These are phyloP conservation scores for Tetheella fluctuosa DNA, from an alignment of 2,888 invertebrate species.

Conservation along the genomic window DNA sequence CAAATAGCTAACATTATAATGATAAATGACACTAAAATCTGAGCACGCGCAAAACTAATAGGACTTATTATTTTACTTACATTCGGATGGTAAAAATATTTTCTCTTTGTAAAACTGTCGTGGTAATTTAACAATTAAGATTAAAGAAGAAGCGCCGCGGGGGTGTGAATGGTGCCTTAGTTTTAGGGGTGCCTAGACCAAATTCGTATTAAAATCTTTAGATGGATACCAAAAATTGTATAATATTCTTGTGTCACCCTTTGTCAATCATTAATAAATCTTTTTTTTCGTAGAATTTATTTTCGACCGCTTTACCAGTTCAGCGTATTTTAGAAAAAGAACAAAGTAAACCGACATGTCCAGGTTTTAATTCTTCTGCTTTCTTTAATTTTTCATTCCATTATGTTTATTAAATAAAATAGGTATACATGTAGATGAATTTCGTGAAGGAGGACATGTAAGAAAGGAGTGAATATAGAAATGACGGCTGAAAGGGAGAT, in stretches of 20 bases:
- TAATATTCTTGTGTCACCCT: neutral
- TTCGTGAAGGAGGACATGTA: no score
- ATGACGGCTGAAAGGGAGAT: no score
- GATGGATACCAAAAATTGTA: neutral
- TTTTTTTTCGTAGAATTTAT: no score
- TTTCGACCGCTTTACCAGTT: neutral
- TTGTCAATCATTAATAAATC: no score
- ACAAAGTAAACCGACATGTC: no score
- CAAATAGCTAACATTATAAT: slow-evolving; percentile 36
- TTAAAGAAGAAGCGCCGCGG: slow-evolving; percentile 31
- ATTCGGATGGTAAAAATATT: neutral
- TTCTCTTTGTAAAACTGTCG: neutral
- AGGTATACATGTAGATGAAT: no score
- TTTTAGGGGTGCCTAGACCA: slow-evolving; percentile 18
- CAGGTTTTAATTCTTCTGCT: no score
- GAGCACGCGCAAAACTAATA: slow-evolving; percentile 36
- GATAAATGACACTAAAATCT: slow-evolving; percentile 35
- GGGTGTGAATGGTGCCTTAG: slow-evolving; percentile 33
- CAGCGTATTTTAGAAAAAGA: no score
- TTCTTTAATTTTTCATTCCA: no score
- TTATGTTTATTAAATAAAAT: no score
- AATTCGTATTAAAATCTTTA: slow-evolving; percentile 1
- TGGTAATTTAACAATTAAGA: slow-evolving; percentile 13
- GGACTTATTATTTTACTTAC: slow-evolving; percentile 24
- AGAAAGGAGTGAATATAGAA: no score